These are phyloP conservation scores for Zosterops japonicus DNA, from an alignment of 2,113 vertebrate genomes.

Conservation along the genomic window DNA sequence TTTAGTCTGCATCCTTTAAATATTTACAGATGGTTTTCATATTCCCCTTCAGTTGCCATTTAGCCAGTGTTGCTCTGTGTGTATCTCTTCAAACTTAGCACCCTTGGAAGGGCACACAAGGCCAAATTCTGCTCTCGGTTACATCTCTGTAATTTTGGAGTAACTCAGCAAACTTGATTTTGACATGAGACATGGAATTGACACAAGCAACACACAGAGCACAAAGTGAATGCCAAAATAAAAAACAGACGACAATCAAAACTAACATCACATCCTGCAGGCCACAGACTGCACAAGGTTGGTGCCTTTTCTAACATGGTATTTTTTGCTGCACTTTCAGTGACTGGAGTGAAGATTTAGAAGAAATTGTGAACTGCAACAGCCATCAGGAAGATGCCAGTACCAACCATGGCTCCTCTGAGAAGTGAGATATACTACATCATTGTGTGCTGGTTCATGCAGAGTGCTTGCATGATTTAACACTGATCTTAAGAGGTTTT, in stretches of 20 bases:
- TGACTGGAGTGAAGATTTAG: not conserved
- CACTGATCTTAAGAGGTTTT: not conserved
- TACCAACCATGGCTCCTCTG: not conserved
- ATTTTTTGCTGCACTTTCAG: not conserved
- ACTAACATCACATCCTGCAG: accelerated
- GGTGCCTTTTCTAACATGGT: not conserved
- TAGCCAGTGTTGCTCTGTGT: not conserved
- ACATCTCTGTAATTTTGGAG: not conserved
- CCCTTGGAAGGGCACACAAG: not conserved
- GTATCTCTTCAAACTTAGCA: not conserved
- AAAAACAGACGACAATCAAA: not conserved
- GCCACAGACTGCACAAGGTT: not conserved
- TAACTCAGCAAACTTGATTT: not conserved
- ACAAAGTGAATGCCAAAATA: not conserved
- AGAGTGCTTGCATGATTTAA: not conserved
- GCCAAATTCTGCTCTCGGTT: constrained; percentile 10
- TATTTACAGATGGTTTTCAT: constrained; percentile 21
- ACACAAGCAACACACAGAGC: not conserved
- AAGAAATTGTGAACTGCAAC: not conserved
- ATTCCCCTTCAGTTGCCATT: not conserved
- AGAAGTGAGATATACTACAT: not conserved
- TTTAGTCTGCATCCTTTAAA: not conserved
- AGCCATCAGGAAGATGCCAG: not conserved
- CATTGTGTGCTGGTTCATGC: no score
- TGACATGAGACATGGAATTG: not conserved